Conservation (phyloP, 2,113 vertebrate species). For the Rhegmatorhina hoffmannsi region DNA sequence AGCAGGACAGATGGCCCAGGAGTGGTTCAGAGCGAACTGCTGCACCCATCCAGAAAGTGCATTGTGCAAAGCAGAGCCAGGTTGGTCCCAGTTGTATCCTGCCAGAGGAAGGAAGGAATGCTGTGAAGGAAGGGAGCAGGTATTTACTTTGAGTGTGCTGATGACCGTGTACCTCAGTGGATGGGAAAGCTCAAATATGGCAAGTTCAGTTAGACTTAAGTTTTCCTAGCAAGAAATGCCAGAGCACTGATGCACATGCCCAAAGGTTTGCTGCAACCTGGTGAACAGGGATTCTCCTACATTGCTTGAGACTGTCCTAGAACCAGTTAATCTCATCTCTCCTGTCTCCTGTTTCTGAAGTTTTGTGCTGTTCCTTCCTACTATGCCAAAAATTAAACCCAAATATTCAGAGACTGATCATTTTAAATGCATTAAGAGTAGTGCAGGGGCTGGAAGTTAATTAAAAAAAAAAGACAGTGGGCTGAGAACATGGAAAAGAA, state of each 20-base stretch:
- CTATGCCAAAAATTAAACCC: not conserved
- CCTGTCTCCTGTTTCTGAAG: not conserved
- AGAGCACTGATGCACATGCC: not conserved
- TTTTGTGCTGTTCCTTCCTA: not conserved
- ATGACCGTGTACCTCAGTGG: not conserved
- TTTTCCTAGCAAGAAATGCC: not conserved
- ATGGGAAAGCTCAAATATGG: not conserved
- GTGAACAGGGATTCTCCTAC: not conserved
- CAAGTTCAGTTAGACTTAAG: not conserved
- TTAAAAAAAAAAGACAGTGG: too few species aligned
- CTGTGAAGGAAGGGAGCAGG: not conserved
- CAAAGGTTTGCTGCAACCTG: not conserved
- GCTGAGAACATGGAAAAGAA: not conserved
- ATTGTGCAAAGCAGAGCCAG: not conserved
- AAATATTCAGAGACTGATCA: not conserved
- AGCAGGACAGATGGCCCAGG: not conserved
- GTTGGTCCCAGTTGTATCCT: not conserved
- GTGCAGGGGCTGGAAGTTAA: not conserved
- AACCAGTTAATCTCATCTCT: not conserved
- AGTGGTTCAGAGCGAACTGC: not conserved
- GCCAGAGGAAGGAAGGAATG: not conserved
- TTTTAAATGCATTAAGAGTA: not conserved
- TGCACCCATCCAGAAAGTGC: not conserved
- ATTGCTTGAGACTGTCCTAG: not conserved
- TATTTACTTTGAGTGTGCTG: not conserved